Evolutionary conservation across 2,888 invertebrate species (phyloP), one percentile per base, ranked within the genome.

Genomic region (Agrotis exclamationis): DNA sequence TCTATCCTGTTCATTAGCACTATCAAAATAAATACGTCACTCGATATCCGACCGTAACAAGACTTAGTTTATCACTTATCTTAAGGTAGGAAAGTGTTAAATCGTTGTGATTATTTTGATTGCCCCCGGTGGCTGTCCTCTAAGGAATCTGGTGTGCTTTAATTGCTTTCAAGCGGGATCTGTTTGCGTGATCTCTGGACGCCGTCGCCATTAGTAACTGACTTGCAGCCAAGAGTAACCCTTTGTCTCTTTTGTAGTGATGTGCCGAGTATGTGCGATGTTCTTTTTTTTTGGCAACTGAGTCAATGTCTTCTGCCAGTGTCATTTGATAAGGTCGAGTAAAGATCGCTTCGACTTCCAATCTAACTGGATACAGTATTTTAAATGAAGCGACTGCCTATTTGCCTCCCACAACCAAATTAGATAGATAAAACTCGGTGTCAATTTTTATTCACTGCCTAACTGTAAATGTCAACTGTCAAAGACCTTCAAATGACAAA

Each of bases 1-100:
- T 85, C 85, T 83, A 76, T 78, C 69, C 82, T 71, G 79, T 85
- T 85, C 85, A 85, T 85, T 85, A 85, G 84, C 66, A 65, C 70
- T 84, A 85, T 85, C 85, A 74, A 81, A 79, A 85, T 84, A 84
- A 85, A 85, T 85, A 85, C 85, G 77, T 85, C 85, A 85, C 70
- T 75, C 44, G 79, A 75, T 85, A 83, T 57, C 69, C 59, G 69
- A 74, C 58, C 68, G 80, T 71, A 80, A 80, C 85, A 79, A 75
- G 85, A 66, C 71, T 77, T 67, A 73, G 70, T 83, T 91, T 92
- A 94, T 93, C 91, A 82, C 89, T 89, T 93, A 93, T 93, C 91
- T 89, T 65, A 22, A 56, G 67, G 85, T 89, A 89, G 88, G 90
- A 93, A 91, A 93, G 95, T 95, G 95, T 95, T 95, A 95, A 95